Conservation (phyloP, 2,113 vertebrate species). For the Saimiri boliviensis region DNA sequence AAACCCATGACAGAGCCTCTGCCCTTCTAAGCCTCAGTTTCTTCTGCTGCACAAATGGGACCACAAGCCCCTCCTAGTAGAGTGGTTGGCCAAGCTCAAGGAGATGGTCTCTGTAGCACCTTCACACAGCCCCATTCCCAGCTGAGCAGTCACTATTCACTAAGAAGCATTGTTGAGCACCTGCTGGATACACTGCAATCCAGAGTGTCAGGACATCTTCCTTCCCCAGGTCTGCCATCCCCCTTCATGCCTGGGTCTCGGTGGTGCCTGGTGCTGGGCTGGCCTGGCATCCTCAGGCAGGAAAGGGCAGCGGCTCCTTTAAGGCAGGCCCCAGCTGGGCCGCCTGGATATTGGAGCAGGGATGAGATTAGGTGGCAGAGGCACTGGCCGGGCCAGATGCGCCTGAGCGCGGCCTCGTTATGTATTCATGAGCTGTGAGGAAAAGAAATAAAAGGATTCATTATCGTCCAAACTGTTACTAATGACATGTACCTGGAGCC, state of each 20-base stretch:
- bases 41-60: neutral
- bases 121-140: fast-evolving
- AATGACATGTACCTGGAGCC: slow-evolving; percentile 99
- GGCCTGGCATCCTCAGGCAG: neutral
- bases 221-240: neutral
- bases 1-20: neutral
- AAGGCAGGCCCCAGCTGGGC: slow-evolving; percentile 87
- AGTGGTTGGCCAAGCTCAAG: neutral
- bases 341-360: slow-evolving; percentile 70
- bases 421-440: slow-evolving; percentile 98
- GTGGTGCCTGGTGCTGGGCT: neutral
- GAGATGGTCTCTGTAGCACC: fast-evolving
- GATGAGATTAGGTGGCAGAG: slow-evolving; percentile 81
- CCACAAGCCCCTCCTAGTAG: neutral
- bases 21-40: neutral
- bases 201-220: neutral
- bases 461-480: slow-evolving; percentile 99
- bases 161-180: neutral
- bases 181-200: fast-evolving
- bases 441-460: slow-evolving; percentile 99
- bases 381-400: slow-evolving; percentile 81
- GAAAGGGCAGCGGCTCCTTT: slow-evolving; percentile 75
- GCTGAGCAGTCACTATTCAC: neutral
- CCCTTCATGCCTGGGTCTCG: neutral
- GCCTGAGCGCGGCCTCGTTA: slow-evolving; percentile 86